Base-by-base conservation (phyloP, 2,888 invertebrate species). In the Fissipunctia ypsillon region DNA sequence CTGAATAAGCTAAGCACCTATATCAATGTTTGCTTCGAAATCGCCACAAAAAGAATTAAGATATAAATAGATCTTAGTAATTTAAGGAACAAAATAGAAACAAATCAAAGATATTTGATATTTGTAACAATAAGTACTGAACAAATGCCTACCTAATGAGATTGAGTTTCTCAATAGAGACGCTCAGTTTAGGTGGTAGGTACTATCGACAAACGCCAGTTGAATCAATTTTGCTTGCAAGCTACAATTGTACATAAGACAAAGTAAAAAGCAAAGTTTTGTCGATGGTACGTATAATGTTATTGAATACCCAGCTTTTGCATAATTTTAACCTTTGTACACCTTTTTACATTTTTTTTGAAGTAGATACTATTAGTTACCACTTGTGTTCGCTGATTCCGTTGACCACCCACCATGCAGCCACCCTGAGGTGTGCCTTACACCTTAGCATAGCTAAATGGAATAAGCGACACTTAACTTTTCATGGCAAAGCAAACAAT, bases 1-100 rank as follows among this genome's bases (percentile, higher is more conserved):
- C 28, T 56, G 16, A 59, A 22, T 50, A 50, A 70, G 25, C 41
- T 19, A 41, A 70, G 22, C 59, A 70, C 2, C 19, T 50, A 50
- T 22, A 2, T 50, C 6, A 25, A 25, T n/a, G n/a, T n/a, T 57
- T 28, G 25, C 28, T 50, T 69, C 12, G 22, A 28, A 19, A 41
- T 41, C 14, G 6, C 10, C 16, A n/a, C n/a, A 25, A 41, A 19
- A 41, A 41, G 9, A 60, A 50, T 22, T 16, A 38, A 48, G 22
- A 16, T 48, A 14, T 35, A 35, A 56, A 60, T 35, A 41, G 25
- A 3, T 59, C 5, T 31, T 35, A 25, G 19, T 19, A n/a, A 5
- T 9, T 9, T 22, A 28, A 35, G 19, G 25, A 50, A 50, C 19
- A 65, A 50, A 41, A 35, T 5, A 38, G 14, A 63, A 48, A 25